Evolutionary conservation across 2,888 invertebrate species (phyloP), one percentile per base, ranked within the genome.

Genomic region (Dryobotodes eremita): DNA sequence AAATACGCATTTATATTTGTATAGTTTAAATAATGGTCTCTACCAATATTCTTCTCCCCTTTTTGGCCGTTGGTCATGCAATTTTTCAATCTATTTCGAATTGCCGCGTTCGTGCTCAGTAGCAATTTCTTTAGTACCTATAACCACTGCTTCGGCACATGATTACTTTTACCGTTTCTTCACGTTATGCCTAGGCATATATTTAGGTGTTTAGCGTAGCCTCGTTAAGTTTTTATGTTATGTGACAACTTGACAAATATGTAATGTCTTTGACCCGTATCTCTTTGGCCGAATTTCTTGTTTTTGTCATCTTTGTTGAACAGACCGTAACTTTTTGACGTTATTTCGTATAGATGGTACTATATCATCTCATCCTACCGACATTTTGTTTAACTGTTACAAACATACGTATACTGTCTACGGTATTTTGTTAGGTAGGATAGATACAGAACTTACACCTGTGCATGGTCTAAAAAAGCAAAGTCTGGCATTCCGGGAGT

Each of bases 1-100:
- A 79, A 82, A 86, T 80, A 73, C 17, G 48, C 80, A 78, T 90
- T 86, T 83, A 83, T 89, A 82, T 76, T 89, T 83, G 86, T 89
- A 77, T 81, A 82, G 79, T 74, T 83, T 80, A 80, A 82, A 84
- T 87, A 86, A 87, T 89, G 85, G 86, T 86, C 89, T 90, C 85
- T 82, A 86, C 84, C 89, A 84, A 86, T 88, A 77, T 82, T 84
- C 85, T 88, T 72, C 85, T 84, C 89, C 89, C 87, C 89, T 85
- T 82, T 84, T 84, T 75, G 61, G 72, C 26, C 79, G 83, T 80
- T 90, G 92, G 79, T 92, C 94, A 93, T 95, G 95, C 95, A 96
- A 96, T 96, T 96, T 96, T 94, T 95, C 95, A 96, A 96, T 96
- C 94, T 94, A 93, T 92, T 90, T 89, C 89, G 81, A 90, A 91